Percentiles rank a stretch among this genome's conserved stretches.
Conservation (phyloP, 2,888 invertebrate genomes). For the Exephanes ischioxanthus region DNA sequence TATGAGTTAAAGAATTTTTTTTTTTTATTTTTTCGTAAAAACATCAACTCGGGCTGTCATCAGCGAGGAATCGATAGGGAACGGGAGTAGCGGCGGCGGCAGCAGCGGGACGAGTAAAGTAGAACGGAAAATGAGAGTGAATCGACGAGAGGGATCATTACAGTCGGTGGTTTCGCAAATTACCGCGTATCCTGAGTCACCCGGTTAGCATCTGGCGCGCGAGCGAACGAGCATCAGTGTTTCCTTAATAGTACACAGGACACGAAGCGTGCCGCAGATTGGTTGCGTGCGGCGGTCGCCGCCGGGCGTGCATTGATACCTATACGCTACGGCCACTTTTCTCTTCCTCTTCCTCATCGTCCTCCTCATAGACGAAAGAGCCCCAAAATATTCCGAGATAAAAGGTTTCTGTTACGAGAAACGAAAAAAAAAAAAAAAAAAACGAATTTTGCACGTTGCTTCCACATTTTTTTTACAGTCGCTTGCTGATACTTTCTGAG, state of each 20-base stretch:
- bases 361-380: slow-evolving; percentile 29
- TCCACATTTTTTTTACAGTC: too few relatives aligned
- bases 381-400: slow-evolving; percentile 50
- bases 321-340: not conserved
- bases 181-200: slow-evolving; percentile 77
- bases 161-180: slow-evolving; percentile 80
- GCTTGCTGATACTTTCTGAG: too few relatives aligned
- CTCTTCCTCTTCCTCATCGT: slow-evolving; percentile 15
- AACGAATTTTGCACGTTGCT: not conserved
- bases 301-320: slow-evolving; percentile 37
- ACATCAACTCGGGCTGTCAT: slow-evolving; percentile 46
- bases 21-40: not conserved
- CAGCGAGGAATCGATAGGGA: slow-evolving; percentile 49
- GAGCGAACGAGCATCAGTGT: slow-evolving; percentile 64
- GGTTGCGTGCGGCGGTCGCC: slow-evolving; percentile 69
- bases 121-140: slow-evolving; percentile 57
- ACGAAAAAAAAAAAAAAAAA: not conserved
- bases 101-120: slow-evolving; percentile 28
- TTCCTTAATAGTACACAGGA: slow-evolving; percentile 32
- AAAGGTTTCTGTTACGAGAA: not conserved
- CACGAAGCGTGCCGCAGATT: slow-evolving; percentile 77
- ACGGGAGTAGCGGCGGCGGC: slow-evolving; percentile 28
- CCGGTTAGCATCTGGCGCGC: slow-evolving; percentile 78
- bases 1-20: not conserved
- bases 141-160: slow-evolving; percentile 74